Base-by-base conservation (phyloP, 2,113 vertebrate species). In the Porphyrio hochstetteri region DNA sequence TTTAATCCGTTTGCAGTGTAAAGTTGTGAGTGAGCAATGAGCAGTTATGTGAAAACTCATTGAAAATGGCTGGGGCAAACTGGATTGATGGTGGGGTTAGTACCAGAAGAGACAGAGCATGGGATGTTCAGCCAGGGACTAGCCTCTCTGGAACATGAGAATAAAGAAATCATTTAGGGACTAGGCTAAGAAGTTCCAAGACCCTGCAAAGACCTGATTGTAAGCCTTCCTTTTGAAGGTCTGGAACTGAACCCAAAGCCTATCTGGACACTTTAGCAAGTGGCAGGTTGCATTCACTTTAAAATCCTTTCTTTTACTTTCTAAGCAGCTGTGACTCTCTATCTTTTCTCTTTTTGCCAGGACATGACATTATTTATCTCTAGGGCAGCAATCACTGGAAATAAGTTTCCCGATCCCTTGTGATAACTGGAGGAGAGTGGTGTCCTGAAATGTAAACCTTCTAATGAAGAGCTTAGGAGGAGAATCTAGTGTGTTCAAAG, bases 381-480 rank as follows among this genome's bases (percentile, higher is more conserved):
- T 20, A 83, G 81, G 76, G 69, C 44, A 86, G 70, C 36, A 91
- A 77, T 28, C 57, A 33, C 72, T 86, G 86, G 77, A 82, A 93
- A 71, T 79, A 53, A 40, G 69, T 82, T 94, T 64, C 57, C 63
- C 75, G 67, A 86, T 55, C 70, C n/a, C 52, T 81, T 87, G 69
- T 60, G 56, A 63, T 93, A 87, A 87, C 44, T 21, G 48, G 93
- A 79, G 21, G 21, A 81, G 86, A 53, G 59, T 8, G 28, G 72
- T 79, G 90, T 64, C 60, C 86, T 92, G 82, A 74, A 96, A 96
- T 55, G 36, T 68, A 93, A 78, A 76, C 13, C 44, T 82, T 40
- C 77, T 96, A 92, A 92, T 88, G 81, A 92, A 93, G 74, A 94
- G 52, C n/a, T 87, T 85, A 87, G 55, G 33, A 76, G 27, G 67